phyloP scores from a whole-genome alignment of 2,113 vertebrate genomes.

The Eclectus roratus region DNA sequence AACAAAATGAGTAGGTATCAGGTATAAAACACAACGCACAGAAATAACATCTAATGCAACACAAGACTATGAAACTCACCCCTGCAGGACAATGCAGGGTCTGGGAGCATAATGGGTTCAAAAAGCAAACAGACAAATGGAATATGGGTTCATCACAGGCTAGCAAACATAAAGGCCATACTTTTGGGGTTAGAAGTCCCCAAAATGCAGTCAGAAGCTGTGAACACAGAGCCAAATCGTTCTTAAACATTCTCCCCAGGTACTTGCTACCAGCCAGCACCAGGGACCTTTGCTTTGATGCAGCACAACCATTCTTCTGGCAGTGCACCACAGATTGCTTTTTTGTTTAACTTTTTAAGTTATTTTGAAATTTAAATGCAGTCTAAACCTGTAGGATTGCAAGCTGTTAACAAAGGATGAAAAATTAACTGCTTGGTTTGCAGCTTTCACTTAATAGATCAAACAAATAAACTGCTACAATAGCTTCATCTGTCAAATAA shows the following conservation, averaged over 20 bases:
- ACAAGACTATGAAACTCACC: not conserved
- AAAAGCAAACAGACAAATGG: not conserved
- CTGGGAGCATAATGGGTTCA: not conserved
- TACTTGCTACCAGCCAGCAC: not conserved
- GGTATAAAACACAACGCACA: not conserved
- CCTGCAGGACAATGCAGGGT: not conserved
- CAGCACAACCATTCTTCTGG: not conserved
- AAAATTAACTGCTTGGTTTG: not conserved
- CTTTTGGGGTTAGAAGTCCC: not conserved
- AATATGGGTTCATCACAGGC: not conserved
- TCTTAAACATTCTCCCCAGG: not conserved
- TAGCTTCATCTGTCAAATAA: not conserved
- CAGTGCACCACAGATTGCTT: not conserved
- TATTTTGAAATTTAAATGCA: not conserved
- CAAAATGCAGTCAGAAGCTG: not conserved
- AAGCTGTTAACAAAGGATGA: not conserved
- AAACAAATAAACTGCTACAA: not conserved
- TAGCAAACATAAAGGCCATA: not conserved
- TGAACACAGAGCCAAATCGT: not conserved
- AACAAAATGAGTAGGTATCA: not conserved
- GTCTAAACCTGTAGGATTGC: not conserved
- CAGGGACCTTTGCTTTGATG: not conserved
- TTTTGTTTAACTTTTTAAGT: not conserved
- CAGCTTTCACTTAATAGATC: not conserved
- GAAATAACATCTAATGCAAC: not conserved